These are phyloP conservation scores for Nipponacmea schrenckii DNA, from an alignment of 2,888 invertebrate species.

Conservation along the genomic window DNA sequence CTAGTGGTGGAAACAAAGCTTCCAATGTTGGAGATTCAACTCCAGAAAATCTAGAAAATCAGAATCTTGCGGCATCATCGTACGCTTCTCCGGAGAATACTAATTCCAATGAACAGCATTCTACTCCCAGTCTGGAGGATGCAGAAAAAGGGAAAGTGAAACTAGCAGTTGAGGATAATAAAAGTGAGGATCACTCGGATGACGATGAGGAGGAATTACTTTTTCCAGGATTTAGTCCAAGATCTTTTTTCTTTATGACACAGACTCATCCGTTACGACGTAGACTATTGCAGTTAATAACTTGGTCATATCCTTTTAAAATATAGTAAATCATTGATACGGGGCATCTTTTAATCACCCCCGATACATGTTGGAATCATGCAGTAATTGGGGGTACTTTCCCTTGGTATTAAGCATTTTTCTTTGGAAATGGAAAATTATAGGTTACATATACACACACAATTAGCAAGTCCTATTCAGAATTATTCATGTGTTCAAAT, in stretches of 20 bases:
- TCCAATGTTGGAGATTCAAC: neutral
- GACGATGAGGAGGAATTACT: conserved; percentile 74
- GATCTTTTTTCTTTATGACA: conserved; percentile 86
- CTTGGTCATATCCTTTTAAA: conserved; percentile 99
- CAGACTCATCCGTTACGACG: conserved; percentile 90
- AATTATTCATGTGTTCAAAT: no score
- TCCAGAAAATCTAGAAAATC: neutral
- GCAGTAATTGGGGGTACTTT: no score
- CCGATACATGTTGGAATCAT: no score
- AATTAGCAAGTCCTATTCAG: no score
- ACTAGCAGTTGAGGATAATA: conserved; percentile 4
- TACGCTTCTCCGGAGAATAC: neutral
- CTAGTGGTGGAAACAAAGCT: conserved; percentile 23
- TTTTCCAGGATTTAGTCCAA: conserved; percentile 90
- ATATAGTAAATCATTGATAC: neutral
- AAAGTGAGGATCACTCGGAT: conserved; percentile 52
- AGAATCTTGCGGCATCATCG: neutral
- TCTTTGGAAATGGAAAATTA: no score
- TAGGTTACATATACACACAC: no score
- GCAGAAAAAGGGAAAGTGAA: conserved; percentile 1
- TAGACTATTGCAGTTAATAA: conserved; percentile 96
- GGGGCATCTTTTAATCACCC: no score
- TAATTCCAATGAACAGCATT: neutral
- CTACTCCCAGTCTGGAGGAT: neutral
- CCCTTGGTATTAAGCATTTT: no score